Percentiles rank a stretch among this genome's conserved stretches.
These are phyloP conservation scores for Amaurobius ferox DNA, from an alignment of 2,888 invertebrate genomes.

Conservation along the genomic window DNA sequence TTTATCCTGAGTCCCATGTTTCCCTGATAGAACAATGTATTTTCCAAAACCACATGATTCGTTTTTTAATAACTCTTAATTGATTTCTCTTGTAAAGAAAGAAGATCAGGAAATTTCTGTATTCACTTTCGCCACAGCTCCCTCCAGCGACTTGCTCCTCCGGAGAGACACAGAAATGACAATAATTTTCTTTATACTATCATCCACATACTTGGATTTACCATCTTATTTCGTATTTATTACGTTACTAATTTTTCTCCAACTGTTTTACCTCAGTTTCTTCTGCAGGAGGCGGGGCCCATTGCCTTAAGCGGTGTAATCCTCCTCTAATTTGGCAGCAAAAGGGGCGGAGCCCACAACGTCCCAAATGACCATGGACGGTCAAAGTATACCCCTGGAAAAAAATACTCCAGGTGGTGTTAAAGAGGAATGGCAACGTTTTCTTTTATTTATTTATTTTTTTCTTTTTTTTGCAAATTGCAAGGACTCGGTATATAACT, in stretches of 20 bases:
- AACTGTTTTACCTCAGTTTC: neutral
- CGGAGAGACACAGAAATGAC: conserved; percentile 63
- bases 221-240: conserved; percentile 70
- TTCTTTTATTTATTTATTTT: neutral
- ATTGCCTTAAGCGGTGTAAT: conserved; percentile 44
- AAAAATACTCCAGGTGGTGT: conserved; percentile 55
- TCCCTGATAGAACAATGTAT: too few species aligned
- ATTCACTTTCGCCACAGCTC: neutral
- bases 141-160: neutral
- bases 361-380: conserved; percentile 66
- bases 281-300: conserved; percentile 19
- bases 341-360: conserved; percentile 59
- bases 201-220: conserved; percentile 65
- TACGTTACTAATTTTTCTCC: conserved; percentile 37
- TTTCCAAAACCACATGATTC: neutral
- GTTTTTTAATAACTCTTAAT: neutral
- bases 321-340: conserved; percentile 47
- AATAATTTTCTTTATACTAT: conserved; percentile 68
- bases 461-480: neutral
- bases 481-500: neutral
- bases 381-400: conserved; percentile 47
- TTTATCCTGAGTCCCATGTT: too few species aligned
- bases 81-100: neutral
- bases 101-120: neutral
- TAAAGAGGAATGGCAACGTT: conserved; percentile 59